Percentiles rank a stretch among this genome's conserved stretches.
Evolutionary conservation across 1,140 invertebrate species (phyloP).

Genomic region (Zaprionus lachaisei): DNA sequence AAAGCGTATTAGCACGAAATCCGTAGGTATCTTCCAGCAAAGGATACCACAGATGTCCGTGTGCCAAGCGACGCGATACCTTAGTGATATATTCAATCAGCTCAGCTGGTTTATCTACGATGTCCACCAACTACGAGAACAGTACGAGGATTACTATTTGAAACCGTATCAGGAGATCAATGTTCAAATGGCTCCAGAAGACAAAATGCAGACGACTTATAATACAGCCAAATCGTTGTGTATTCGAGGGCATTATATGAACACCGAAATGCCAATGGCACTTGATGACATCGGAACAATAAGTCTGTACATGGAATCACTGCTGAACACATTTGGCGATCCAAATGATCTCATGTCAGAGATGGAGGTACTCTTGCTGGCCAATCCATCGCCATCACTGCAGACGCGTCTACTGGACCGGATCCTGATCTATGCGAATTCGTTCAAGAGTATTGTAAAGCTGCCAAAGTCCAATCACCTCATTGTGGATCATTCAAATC

Average conservation of each 20-base stretch:
- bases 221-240: slow-evolving; percentile 54
- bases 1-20: slow-evolving; percentile 42
- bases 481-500: slow-evolving; percentile 64
- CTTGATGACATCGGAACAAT: slow-evolving; percentile 47
- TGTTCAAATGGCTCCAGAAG: slow-evolving; percentile 41
- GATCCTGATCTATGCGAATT: slow-evolving; percentile 58
- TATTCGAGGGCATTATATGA: slow-evolving; percentile 64
- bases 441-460: slow-evolving; percentile 68
- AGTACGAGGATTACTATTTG: slow-evolving; percentile 65
- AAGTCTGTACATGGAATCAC: slow-evolving; percentile 62
- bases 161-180: slow-evolving; percentile 54
- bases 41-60: slow-evolving; percentile 68
- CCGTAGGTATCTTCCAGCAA: slow-evolving; percentile 69
- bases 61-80: slow-evolving; percentile 59
- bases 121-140: slow-evolving; percentile 59
- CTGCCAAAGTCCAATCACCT: slow-evolving; percentile 59
- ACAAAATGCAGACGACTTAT: slow-evolving; percentile 27
- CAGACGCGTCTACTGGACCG: slow-evolving; percentile 59
- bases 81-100: slow-evolving; percentile 65
- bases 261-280: slow-evolving; percentile 36
- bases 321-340: slow-evolving; percentile 57
- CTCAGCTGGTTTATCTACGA: slow-evolving; percentile 71
- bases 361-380: slow-evolving; percentile 58
- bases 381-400: slow-evolving; percentile 47
- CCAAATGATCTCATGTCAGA: slow-evolving; percentile 48